Conservation (phyloP, 2,888 invertebrate species). For the Thelaira solivaga region DNA sequence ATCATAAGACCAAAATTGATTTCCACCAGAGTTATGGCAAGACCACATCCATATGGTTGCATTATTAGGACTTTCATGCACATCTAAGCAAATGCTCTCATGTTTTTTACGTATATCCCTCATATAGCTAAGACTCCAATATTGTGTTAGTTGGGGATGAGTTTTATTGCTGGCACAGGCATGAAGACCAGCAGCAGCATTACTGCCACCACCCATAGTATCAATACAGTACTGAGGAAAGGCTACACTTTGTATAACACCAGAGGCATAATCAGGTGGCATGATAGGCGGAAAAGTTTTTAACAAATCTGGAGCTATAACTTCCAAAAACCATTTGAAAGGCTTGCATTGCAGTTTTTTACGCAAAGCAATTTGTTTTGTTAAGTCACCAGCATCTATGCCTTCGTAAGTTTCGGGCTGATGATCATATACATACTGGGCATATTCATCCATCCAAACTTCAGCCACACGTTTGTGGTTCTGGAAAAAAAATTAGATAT, state of each 20-base stretch:
- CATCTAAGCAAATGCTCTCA: conserved; percentile 88
- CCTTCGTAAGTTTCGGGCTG: conserved; percentile 83
- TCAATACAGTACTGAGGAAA: conserved; percentile 85
- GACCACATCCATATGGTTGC: conserved; percentile 87
- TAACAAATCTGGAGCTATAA: conserved; percentile 91
- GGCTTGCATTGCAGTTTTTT: conserved; percentile 88
- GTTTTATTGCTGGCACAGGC: conserved; percentile 66
- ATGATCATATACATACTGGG: conserved; percentile 87
- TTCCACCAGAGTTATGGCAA: conserved; percentile 93
- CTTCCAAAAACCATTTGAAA: conserved; percentile 96
- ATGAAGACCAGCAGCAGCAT: conserved; percentile 66
- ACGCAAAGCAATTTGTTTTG: conserved; percentile 86
- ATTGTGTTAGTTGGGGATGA: conserved; percentile 68
- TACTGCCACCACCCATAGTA: conserved; percentile 78
- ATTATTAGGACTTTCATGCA: conserved; percentile 82
- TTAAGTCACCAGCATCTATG: conserved; percentile 88
- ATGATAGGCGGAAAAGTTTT: conserved; percentile 91
- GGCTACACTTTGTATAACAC: conserved; percentile 83
- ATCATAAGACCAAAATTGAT: conserved; percentile 92
- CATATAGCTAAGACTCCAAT: conserved; percentile 69
- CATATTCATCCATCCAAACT: conserved; percentile 99
- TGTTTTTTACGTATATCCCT: conserved; percentile 76
- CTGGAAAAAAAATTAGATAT: conserved; percentile 78
- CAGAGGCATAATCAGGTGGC: conserved; percentile 87
- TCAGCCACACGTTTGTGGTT: conserved; percentile 91